Base-by-base conservation (phyloP, 1,140 invertebrate species). In the Parapsyche elsis region DNA sequence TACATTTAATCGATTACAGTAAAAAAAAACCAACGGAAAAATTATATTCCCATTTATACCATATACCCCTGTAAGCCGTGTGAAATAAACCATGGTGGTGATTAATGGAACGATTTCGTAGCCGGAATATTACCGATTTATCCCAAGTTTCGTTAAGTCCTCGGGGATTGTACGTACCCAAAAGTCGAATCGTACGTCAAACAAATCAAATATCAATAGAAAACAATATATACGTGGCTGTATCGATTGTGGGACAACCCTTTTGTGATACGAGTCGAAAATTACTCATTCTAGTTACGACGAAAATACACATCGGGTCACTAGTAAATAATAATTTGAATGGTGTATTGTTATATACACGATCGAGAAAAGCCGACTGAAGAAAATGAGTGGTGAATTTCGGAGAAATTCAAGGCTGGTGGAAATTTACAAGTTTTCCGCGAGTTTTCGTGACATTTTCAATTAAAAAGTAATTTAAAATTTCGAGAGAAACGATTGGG, bases 401-500 rank as follows among this genome's bases (percentile, higher is more conserved):
- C 49, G 2, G 49, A 2, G 49, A 53, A 53, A n/a, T 53, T 19
- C 12, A 16, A n/a, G 12, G 16, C 4, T 61, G 16, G 10, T 53
- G 57, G 2, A 61, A 61, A 61, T 61, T 19, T 19, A n/a, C 21
- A 19, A 9, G 16, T 16, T 21, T 9, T 61, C 30, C 16, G 57
- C 5, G 57, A 16, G n/a, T 19, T 61, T 61, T 61, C 57, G 57
- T 61, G 57, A 61, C 57, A 9, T 61, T 61, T 61, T 21, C 21
- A 61, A 61, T 61, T 61, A 61, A 61, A 61, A 61, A 61, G 57
- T 21, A 61, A 61, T 61, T 61, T 61, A 9, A 21, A 19, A n/a
- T 21, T 61, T 38, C 7, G 1, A 7, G 30, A 38, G 30, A 38
- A 38, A 7, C 30, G 30, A 38, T 38, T 38, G 30, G 30, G 30